phyloP scores from a whole-genome alignment of 1,140 invertebrate genomes.

The Mesaphorura yosii region DNA sequence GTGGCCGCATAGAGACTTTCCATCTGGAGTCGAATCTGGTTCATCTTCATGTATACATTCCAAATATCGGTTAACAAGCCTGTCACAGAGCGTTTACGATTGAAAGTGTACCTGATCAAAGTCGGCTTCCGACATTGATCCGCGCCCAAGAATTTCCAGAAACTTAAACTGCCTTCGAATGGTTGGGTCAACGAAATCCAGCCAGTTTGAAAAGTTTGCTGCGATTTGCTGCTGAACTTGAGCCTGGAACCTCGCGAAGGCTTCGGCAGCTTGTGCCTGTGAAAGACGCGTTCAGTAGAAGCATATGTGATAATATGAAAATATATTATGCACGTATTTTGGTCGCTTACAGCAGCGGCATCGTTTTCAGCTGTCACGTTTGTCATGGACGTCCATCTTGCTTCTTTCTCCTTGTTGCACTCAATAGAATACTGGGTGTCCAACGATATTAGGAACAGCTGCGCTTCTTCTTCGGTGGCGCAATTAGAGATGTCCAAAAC shows the following conservation, averaged over 20 bases:
- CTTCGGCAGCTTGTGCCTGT: constrained; percentile 8
- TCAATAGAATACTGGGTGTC: neutral
- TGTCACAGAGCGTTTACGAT: neutral
- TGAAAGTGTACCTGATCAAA: constrained; percentile 3
- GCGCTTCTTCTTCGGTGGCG: constrained; percentile 5
- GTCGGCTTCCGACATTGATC: constrained; percentile 9
- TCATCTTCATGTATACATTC: neutral
- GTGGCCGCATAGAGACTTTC: constrained; percentile 20
- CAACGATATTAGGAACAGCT: neutral
- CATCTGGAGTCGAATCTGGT: constrained; percentile 19
- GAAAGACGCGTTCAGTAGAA: neutral
- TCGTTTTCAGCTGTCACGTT: constrained; percentile 18
- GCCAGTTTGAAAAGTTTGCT: constrained; percentile 12
- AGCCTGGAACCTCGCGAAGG: constrained; percentile 13
- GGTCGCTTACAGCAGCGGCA: constrained; percentile 9
- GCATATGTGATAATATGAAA: neutral
- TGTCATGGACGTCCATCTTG: constrained; percentile 23
- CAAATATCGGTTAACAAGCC: neutral
- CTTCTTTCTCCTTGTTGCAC: constrained; percentile 11
- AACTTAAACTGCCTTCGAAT: constrained; percentile 21
- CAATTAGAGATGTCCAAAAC: too few relatives aligned
- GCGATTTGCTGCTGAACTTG: constrained; percentile 14
- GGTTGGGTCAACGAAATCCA: neutral
- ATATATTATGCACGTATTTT: neutral
- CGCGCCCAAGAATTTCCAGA: constrained; percentile 19